Base-by-base conservation (phyloP, 1,140 invertebrate species). In the Platorchestia sp. region DNA sequence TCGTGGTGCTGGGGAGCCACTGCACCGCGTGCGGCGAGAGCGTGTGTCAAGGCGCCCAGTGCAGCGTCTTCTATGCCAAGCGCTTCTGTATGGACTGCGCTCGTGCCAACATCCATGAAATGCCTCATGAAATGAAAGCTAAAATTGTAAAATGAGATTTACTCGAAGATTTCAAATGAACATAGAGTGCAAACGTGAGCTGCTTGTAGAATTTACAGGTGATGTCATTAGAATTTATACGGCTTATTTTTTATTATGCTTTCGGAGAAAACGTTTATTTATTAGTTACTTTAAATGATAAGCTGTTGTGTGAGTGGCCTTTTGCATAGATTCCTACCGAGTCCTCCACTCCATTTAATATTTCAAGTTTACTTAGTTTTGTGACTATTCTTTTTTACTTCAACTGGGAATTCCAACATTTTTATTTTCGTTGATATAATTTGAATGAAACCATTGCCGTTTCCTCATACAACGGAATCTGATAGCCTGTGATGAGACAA, bases 51-150 rank as follows among this genome's bases (percentile, higher is more conserved):
- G 45, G 91, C 43, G 1, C 91, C 0, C 27, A 41, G 45, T 95
- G 95, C 86, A 95, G 95, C 89, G 45, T 95, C 16, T 95, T 95
- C 45, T 95, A 95, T 95, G 47, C 95, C 51, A 95, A 95, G 86
- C 86, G 95, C 47, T 95, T 95, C 45, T 95, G 95, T 41, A 41
- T 95, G 44, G 87, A 89, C 47, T 95, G 95, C 90, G 95, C 95
- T 36, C 43, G 47, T 41, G 36, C 27, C n/a, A 86, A 95, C 45
- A 47, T 27, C 36, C 6, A 10, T 45, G 95, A 95, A 43, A 47
- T 95, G 86, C 95, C 95, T 0, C 43, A 6, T 6, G 91, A 93
- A 93, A 22, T 93, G 43, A 93, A 40, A 40, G 91, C 45, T 45
- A 93, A 93, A 93, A 45, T 93, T 44, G 41, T 27, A 10, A 93